These are phyloP conservation scores for Syndactyla subalaris DNA, from an alignment of 2,797 vertebrate genomes.

Conservation along the genomic window DNA sequence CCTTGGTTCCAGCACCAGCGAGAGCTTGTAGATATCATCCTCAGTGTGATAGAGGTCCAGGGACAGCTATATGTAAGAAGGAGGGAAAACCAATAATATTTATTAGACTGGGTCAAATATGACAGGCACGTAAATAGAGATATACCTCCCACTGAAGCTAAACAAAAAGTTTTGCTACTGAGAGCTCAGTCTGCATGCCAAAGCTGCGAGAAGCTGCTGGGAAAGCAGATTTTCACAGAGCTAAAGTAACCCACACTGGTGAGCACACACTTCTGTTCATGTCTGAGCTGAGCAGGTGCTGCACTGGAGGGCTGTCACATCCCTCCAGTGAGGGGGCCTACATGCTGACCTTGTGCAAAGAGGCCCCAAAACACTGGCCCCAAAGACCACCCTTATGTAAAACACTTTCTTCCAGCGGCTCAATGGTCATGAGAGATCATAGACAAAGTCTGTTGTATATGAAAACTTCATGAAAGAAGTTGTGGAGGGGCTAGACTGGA, in stretches of 20 bases:
- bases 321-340: background rate
- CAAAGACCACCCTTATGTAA: background rate
- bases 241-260: background rate
- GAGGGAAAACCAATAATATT: background rate
- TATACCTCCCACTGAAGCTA: background rate
- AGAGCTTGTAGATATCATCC: conserved; percentile 97
- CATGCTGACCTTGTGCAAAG: background rate
- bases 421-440: accelerated
- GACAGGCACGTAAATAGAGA: background rate
- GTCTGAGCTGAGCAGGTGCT: accelerated
- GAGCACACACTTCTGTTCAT: accelerated
- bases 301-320: background rate
- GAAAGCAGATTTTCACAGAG: background rate
- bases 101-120: background rate
- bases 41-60: conserved; percentile 97
- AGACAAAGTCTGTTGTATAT: background rate
- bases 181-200: accelerated
- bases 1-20: conserved; percentile 92
- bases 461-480: background rate
- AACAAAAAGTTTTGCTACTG: background rate
- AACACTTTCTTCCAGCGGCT: background rate
- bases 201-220: background rate
- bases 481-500: background rate
- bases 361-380: background rate
- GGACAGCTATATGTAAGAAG: conserved; percentile 84